Evolutionary conservation across 2,888 invertebrate genomes (phyloP), one percentile per base, ranked within the genome.

Genomic region (Nowickia ferox): DNA sequence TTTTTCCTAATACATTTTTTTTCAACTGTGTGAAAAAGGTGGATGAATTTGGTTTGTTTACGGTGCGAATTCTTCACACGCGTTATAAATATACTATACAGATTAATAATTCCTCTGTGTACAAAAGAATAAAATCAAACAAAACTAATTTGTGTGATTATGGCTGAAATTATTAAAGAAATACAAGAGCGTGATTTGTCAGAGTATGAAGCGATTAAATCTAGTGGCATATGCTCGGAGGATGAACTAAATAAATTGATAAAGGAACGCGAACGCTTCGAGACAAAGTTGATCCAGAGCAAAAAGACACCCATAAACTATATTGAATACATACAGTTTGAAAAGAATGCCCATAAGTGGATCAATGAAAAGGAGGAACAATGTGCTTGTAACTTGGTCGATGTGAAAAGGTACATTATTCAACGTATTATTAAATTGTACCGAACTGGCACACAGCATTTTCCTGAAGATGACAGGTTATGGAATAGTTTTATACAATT

Each of bases 91-190:
- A n/a, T n/a, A n/a, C n/a, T n/a, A n/a, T n/a, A n/a, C n/a, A n/a
- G n/a, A n/a, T n/a, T n/a, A n/a, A n/a, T n/a, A n/a, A 30, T 30
- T 30, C 30, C 4, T 4, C 30, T 30, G 30, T 30, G 30, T 30
- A 30, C 30, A 30, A 30, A 30, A 30, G 30, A 30, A 30, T 30
- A 6, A 30, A 30, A 30, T 6, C 6, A 30, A 30, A 30, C 30
- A 30, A 30, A 30, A 30, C 6, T 6, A 0, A 15, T 3, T 48
- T 42, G 1, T 6, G 5, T 6, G 22, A 72, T 57, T 89, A 97
- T 97, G 97, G 96, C 96, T 15, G 97, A 97, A 93, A 94, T 95
- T 92, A 96, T 97, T 2, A 96, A 96, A 90, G 95, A 95, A 91
- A 95, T 95, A 91, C 94, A 96, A 88, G 97, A 97, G 93, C 95